Evolutionary conservation across 2,888 invertebrate genomes (phyloP).

Genomic region (Polyommatus iphigenia): DNA sequence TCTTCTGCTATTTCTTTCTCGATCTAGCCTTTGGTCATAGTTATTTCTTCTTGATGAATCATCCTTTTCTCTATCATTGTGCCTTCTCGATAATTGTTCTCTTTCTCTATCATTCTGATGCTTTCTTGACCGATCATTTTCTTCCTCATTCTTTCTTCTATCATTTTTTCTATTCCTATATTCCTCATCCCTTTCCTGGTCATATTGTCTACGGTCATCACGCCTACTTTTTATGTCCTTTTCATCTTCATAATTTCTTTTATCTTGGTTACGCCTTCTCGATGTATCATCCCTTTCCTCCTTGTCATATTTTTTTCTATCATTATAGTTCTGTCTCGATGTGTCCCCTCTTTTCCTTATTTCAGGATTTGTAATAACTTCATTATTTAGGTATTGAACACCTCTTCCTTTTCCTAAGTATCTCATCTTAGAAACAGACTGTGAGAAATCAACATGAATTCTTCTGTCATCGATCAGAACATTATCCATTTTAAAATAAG

Average conservation of each 20-base stretch:
- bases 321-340: constrained; percentile 46
- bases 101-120: constrained; percentile 38
- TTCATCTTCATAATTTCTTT: constrained; percentile 43
- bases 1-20: constrained; percentile 35
- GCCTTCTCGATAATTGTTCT: constrained; percentile 21
- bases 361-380: constrained; percentile 50
- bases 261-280: constrained; percentile 38
- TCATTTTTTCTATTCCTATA: constrained; percentile 35
- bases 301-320: constrained; percentile 51
- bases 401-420: constrained; percentile 95
- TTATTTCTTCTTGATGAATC: background rate
- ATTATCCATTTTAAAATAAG: constrained; percentile 99
- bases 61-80: constrained; percentile 32
- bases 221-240: constrained; percentile 53
- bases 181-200: constrained; percentile 38
- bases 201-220: background rate
- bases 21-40: constrained; percentile 34
- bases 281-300: constrained; percentile 39
- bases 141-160: constrained; percentile 36
- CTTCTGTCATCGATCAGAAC: constrained; percentile 98
- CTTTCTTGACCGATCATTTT: constrained; percentile 35
- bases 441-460: constrained; percentile 99
- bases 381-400: constrained; percentile 78
- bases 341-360: constrained; percentile 43
- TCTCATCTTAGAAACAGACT: constrained; percentile 96